These are phyloP conservation scores for Podarcis muralis DNA, from an alignment of 2,113 vertebrate species.

Conservation along the genomic window DNA sequence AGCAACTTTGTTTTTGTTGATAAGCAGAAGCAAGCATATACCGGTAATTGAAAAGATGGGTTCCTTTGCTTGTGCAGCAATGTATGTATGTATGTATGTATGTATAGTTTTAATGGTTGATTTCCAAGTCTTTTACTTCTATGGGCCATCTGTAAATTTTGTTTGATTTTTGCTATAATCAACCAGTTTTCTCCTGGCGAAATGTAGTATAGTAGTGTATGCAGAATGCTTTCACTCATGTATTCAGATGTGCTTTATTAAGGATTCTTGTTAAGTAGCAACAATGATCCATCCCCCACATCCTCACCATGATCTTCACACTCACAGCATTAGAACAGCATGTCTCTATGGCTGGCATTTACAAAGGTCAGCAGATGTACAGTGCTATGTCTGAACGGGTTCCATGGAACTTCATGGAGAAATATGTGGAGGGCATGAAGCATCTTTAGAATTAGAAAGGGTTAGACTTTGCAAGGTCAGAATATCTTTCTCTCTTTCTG, in stretches of 20 bases:
- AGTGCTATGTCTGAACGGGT: background rate
- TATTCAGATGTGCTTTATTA: background rate
- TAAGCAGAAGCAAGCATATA: background rate
- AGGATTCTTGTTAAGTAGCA: background rate
- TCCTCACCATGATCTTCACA: background rate
- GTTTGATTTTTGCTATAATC: background rate
- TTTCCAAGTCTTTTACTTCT: too few relatives aligned
- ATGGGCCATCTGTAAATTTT: too few relatives aligned
- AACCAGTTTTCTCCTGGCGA: background rate
- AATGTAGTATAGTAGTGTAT: background rate
- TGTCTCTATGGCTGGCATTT: background rate
- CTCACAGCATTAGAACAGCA: background rate
- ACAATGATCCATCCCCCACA: background rate
- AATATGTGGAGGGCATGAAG: background rate
- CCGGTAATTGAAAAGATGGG: background rate
- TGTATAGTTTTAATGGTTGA: too few relatives aligned
- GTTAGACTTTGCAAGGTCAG: background rate
- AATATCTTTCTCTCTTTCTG: background rate
- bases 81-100: too few relatives aligned
- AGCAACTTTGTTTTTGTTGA: background rate
- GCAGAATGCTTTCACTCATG: background rate
- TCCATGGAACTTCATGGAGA: background rate
- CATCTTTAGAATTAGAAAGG: background rate
- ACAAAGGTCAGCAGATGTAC: constrained; percentile 10
- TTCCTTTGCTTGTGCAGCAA: too few relatives aligned